phyloP scores from a whole-genome alignment of 2,797 vertebrate genomes.

The Phaenicophaeus curvirostris region DNA sequence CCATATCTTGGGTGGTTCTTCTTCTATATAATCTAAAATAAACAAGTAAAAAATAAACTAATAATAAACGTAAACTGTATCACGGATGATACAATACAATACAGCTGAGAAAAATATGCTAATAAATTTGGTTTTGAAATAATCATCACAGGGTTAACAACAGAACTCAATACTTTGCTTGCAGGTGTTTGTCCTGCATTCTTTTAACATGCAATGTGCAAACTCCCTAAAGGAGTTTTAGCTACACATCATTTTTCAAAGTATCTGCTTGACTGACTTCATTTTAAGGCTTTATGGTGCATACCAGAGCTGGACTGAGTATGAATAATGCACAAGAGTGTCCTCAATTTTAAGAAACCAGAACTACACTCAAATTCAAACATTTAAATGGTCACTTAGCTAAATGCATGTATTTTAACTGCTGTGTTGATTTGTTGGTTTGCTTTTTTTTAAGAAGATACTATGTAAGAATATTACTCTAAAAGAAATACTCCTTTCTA shows the following conservation, averaged over 20 bases:
- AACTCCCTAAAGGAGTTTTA: not conserved
- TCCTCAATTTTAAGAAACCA: not conserved
- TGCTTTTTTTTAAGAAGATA: not conserved
- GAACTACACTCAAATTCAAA: not conserved
- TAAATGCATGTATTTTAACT: not conserved
- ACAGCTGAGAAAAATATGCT: not conserved
- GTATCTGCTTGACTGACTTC: not conserved
- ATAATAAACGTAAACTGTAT: not conserved
- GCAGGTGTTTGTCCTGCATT: not conserved
- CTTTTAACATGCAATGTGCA: not conserved
- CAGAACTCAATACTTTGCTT: not conserved
- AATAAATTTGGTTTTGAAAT: not conserved
- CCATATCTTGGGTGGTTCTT: not conserved
- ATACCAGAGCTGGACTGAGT: not conserved
- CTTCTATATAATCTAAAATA: not conserved
- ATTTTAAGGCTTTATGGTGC: not conserved
- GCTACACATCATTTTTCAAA: not conserved
- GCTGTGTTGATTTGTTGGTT: not conserved
- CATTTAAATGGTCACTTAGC: not conserved
- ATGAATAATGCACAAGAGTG: slow-evolving; percentile 1
- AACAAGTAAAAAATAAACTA: not conserved
- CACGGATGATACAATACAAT: not conserved
- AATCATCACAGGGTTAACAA: not conserved
- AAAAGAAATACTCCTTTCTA: not conserved
- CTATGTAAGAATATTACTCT: not conserved